phyloP scores from a whole-genome alignment of 2,888 invertebrate species.

The Trachelus stipa region DNA sequence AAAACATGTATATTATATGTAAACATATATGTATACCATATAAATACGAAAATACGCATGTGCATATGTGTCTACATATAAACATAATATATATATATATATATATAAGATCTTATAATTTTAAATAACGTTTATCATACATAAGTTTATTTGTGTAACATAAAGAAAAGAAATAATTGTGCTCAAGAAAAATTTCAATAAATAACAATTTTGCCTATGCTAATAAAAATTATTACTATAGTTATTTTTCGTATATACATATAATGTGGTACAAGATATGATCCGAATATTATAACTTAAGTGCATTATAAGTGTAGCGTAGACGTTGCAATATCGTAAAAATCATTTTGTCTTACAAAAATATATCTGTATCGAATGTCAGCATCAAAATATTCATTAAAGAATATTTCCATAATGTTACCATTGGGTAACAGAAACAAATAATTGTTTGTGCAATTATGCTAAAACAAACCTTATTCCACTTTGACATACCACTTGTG shows the following conservation, averaged over 20 bases:
- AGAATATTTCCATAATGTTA: neutral
- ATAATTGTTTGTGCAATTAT: neutral
- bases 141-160: slow-evolving; percentile 50
- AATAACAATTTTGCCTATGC: slow-evolving; percentile 60
- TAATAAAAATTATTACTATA: slow-evolving; percentile 28
- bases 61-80: slow-evolving; percentile 38
- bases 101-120: slow-evolving; percentile 50
- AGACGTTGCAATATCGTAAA: neutral
- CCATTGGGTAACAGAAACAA: neutral
- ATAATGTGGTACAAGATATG: slow-evolving; percentile 22
- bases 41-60: slow-evolving; percentile 22
- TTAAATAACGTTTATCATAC: slow-evolving; percentile 53
- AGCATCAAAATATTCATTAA: neutral
- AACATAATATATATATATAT: slow-evolving; percentile 35
- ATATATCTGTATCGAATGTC: neutral
- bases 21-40: slow-evolving; percentile 9
- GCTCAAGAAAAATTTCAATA: slow-evolving; percentile 59
- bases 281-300: slow-evolving; percentile 23
- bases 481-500: neutral
- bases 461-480: neutral
- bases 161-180: slow-evolving; percentile 50
- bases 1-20: slow-evolving; percentile 17
- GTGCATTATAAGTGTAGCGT: slow-evolving; percentile 27
- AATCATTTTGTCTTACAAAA: neutral
- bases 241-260: slow-evolving; percentile 8